Conservation (phyloP, 2,888 invertebrate species). For the Phaonia tiefii region DNA sequence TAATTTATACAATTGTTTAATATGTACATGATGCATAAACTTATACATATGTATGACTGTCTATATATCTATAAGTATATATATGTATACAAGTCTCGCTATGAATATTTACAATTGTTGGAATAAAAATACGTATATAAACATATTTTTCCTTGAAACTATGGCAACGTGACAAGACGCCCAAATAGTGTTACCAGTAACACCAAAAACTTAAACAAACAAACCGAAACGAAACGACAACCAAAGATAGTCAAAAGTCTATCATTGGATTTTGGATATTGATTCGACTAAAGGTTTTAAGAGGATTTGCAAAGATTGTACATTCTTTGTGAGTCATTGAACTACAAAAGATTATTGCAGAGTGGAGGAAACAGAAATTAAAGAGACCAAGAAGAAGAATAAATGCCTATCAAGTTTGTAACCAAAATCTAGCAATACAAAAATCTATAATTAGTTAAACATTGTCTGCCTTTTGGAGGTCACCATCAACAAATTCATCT, state of each 20-base stretch:
- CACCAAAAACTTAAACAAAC: background rate
- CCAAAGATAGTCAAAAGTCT: conserved; percentile 27
- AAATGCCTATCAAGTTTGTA: too few relatives aligned
- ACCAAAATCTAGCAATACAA: too few relatives aligned
- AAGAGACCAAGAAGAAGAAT: too few relatives aligned
- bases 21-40: background rate
- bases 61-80: background rate
- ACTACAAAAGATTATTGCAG: too few relatives aligned
- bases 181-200: conserved; percentile 35
- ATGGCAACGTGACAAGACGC: conserved; percentile 65
- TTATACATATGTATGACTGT: background rate
- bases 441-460: too few relatives aligned
- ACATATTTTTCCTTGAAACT: conserved; percentile 56
- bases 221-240: conserved; percentile 9
- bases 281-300: too few relatives aligned
- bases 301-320: too few relatives aligned
- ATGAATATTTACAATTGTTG: background rate
- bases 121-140: background rate
- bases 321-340: too few relatives aligned
- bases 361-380: too few relatives aligned
- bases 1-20: conserved; percentile 1
- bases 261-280: background rate
- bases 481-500: too few relatives aligned
- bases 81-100: background rate
- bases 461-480: too few relatives aligned